Evolutionary conservation across 2,113 vertebrate genomes (phyloP).

Genomic region (Chauna torquata): DNA sequence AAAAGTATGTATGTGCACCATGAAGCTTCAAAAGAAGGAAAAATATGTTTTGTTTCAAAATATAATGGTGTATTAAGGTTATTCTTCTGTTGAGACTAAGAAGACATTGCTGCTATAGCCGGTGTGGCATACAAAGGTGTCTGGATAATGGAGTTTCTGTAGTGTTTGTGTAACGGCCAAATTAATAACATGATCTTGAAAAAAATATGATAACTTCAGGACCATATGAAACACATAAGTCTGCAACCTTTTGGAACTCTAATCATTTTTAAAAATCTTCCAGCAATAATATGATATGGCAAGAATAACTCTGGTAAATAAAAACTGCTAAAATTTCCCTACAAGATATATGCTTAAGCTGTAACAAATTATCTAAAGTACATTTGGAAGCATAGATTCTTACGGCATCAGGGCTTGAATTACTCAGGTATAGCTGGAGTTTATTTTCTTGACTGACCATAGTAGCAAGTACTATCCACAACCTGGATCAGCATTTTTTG

Average conservation of each 20-base stretch:
- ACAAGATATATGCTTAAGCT: background rate
- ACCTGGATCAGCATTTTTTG: background rate
- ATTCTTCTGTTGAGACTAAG: background rate
- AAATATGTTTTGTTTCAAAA: background rate
- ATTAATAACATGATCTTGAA: conserved; percentile 53
- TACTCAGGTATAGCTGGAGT: background rate
- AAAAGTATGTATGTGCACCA: background rate
- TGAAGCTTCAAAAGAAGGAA: background rate
- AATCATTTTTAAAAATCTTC: conserved; percentile 26
- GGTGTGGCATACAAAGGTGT: background rate
- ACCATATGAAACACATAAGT: background rate
- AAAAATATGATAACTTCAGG: conserved; percentile 48
- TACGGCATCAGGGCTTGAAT: conserved; percentile 25
- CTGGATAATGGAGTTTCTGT: conserved; percentile 31
- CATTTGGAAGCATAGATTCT: conserved; percentile 38
- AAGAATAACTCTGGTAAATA: conserved; percentile 41
- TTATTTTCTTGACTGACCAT: background rate
- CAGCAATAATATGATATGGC: conserved; percentile 41
- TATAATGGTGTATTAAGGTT: background rate
- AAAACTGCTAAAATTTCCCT: conserved; percentile 56
- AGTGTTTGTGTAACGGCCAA: conserved; percentile 29
- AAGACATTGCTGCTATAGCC: background rate
- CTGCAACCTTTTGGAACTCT: conserved; percentile 20
- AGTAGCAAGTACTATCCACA: background rate
- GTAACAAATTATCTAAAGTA: conserved; percentile 46